Percentiles rank a stretch among this genome's conserved stretches.
Evolutionary conservation across 2,113 vertebrate genomes (phyloP).

Genomic region (Megalops atlanticus): DNA sequence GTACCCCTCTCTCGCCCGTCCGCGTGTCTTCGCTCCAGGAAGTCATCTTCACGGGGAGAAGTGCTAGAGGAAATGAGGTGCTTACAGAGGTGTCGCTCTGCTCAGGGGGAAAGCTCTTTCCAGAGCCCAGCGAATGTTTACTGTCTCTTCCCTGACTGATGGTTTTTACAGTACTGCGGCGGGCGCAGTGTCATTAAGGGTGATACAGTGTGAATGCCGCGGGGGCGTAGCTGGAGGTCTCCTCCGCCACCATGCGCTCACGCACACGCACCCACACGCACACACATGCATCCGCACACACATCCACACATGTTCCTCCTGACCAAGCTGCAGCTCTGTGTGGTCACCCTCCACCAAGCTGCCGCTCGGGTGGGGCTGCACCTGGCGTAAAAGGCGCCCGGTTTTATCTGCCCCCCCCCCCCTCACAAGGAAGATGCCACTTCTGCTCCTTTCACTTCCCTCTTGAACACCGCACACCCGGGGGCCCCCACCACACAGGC

Average conservation of each 20-base stretch:
- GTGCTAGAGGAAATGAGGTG: not conserved
- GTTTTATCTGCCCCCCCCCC: not conserved
- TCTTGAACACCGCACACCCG: not conserved
- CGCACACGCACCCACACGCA: too few relatives aligned
- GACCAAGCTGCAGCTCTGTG: not conserved
- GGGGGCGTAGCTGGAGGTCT: too few relatives aligned
- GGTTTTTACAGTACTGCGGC: not conserved
- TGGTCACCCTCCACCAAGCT: not conserved
- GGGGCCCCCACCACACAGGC: not conserved
- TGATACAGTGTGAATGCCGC: too few relatives aligned
- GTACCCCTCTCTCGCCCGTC: not conserved
- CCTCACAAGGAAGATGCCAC: not conserved
- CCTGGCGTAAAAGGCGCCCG: not conserved
- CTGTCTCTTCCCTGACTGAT: not conserved
- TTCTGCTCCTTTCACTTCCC: not conserved
- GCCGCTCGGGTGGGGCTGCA: conserved; percentile 2
- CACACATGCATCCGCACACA: not conserved
- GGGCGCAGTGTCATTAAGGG: too few relatives aligned
- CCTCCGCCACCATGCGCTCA: too few relatives aligned
- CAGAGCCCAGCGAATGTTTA: not conserved
- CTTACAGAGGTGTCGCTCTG: not conserved
- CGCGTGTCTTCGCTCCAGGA: not conserved
- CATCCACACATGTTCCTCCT: not conserved
- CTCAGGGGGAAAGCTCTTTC: not conserved
- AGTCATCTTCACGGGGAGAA: not conserved